These are phyloP conservation scores for Hylaeus anthracinus DNA, from an alignment of 1,140 invertebrate species.

Conservation along the genomic window DNA sequence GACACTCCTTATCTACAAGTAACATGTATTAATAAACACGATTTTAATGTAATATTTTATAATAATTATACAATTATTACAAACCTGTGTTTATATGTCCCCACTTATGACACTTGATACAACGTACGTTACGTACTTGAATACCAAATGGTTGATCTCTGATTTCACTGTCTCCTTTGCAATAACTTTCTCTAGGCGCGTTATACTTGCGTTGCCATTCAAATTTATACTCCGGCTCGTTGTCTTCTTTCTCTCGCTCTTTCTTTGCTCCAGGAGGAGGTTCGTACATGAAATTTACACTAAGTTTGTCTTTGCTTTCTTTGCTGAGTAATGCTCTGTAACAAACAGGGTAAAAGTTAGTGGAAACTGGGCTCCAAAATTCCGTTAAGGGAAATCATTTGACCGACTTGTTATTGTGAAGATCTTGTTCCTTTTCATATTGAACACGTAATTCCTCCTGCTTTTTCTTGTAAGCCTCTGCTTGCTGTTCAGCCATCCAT, in stretches of 20 bases:
- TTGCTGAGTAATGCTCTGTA: slow-evolving; percentile 96
- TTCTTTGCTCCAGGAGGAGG: slow-evolving; percentile 98
- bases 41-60: slow-evolving; percentile 27
- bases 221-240: slow-evolving; percentile 98
- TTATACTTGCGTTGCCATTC: slow-evolving; percentile 99
- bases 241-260: slow-evolving; percentile 94
- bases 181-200: slow-evolving; percentile 98
- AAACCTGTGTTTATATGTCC: slow-evolving; percentile 99
- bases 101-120: slow-evolving; percentile 99
- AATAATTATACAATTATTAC: slow-evolving; percentile 18
- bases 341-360: slow-evolving; percentile 19
- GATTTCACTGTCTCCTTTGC: slow-evolving; percentile 97
- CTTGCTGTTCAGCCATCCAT: slow-evolving; percentile 99
- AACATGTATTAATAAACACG: slow-evolving; percentile 30
- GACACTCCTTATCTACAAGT: slow-evolving; percentile 93
- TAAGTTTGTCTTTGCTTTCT: slow-evolving; percentile 99
- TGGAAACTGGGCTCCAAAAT: neutral
- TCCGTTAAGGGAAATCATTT: neutral
- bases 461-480: slow-evolving; percentile 97
- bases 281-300: slow-evolving; percentile 99
- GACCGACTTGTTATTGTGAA: slow-evolving; percentile 96
- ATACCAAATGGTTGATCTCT: slow-evolving; percentile 99
- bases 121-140: slow-evolving; percentile 97
- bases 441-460: slow-evolving; percentile 98
- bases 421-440: slow-evolving; percentile 99